Evolutionary conservation across 2,888 invertebrate genomes (phyloP).

Genomic region (Rotaria macrura): DNA sequence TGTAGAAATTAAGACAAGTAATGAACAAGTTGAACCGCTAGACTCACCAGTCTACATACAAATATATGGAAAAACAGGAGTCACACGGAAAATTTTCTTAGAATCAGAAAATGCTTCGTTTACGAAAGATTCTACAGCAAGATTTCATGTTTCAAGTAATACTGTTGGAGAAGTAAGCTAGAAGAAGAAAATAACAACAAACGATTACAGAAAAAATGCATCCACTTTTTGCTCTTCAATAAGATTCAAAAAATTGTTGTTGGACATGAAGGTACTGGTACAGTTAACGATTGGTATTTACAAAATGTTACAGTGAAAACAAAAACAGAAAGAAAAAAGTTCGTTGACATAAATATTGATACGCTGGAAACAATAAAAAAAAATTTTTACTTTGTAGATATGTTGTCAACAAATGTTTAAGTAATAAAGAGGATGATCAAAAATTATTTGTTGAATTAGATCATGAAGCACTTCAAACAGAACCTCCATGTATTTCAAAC

Average conservation of each 20-base stretch:
- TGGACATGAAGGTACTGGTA: neutral
- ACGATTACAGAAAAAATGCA: too few species aligned
- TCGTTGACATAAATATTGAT: neutral
- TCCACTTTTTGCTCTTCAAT: too few species aligned
- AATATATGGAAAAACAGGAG: neutral
- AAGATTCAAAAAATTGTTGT: neutral
- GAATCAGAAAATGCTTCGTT: neutral
- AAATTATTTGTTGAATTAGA: neutral
- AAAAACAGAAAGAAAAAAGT: neutral
- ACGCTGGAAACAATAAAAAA: neutral
- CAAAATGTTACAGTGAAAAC: neutral
- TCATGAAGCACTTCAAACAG: neutral
- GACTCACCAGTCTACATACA: neutral
- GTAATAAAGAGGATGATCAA: neutral
- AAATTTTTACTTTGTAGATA: neutral
- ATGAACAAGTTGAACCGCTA: neutral
- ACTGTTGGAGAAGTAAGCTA: neutral
- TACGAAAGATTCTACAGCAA: neutral
- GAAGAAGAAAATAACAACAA: too few species aligned
- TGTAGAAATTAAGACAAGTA: neutral
- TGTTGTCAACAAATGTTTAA: neutral
- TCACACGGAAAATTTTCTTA: neutral
- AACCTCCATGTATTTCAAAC: neutral
- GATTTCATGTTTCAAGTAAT: neutral
- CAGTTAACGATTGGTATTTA: neutral